Base-by-base conservation (phyloP, 2,888 invertebrate genomes). In the Morpho deidamia region DNA sequence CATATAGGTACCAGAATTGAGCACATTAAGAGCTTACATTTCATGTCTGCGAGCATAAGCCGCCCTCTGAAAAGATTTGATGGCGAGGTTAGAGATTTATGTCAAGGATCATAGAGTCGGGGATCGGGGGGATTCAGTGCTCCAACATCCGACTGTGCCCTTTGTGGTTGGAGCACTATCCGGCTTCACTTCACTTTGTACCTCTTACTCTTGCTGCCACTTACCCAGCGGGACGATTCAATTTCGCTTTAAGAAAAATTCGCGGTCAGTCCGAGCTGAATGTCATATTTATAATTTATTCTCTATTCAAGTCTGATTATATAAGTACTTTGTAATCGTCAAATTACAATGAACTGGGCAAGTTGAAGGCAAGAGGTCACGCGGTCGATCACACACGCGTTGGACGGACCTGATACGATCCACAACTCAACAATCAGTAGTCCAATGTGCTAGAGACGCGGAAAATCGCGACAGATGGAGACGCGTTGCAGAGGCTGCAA, bases 71-170 rank as follows among this genome's bases (percentile, higher is more conserved):
- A 87, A 87, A 88, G 88, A 89, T 87, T 87, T 88, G 87, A 88
- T 82, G 86, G 82, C 78, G 83, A 81, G 81, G 86, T 87, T 84
- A 83, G 86, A 86, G 87, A 88, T 88, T 89, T 85, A 86, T 87
- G 89, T 89, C 89, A 88, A 89, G 89, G 86, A 87, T 84, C 87
- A 88, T 87, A 87, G 76, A 86, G 78, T 68, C 72, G 76, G 83
- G 81, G 83, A 84, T 86, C 83, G 81, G 77, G 81, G 83, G 83
- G 83, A 84, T 87, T 83, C 81, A 83, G 83, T 78, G 80, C 81
- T 81, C 82, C 81, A 78, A 76, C 84, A 83, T 83, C 83, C 83
- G 77, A 82, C 86, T 85, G 83, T 81, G 81, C 83, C 85, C 85
- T 88, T 89, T 88, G 88, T 89, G 81, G 78, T 71, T 81, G 79